Evolutionary conservation across 1,140 invertebrate species (phyloP).

Genomic region (Antheraea mylitta): DNA sequence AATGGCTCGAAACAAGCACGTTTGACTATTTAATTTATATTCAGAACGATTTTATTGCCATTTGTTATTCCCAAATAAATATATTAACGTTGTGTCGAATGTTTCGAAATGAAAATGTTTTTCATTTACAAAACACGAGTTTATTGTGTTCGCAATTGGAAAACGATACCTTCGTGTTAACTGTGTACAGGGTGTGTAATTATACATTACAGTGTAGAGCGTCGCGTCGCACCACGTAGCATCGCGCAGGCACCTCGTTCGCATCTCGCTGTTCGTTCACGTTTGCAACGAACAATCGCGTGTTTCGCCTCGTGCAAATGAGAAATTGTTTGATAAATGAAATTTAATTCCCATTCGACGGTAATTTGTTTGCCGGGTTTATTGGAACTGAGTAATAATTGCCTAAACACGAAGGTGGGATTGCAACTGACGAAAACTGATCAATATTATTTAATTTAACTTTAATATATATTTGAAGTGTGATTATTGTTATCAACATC

Average conservation of each 20-base stretch:
- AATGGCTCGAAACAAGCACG: too few relatives aligned
- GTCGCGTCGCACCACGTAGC: too few relatives aligned
- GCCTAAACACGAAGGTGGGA: not conserved
- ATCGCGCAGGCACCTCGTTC: not conserved
- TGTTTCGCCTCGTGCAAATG: not conserved
- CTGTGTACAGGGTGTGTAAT: not conserved
- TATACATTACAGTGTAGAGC: not conserved
- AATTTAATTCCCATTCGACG: not conserved
- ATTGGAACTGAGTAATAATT: conserved; percentile 3
- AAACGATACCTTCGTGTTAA: not conserved
- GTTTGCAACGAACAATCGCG: conserved; percentile 9
- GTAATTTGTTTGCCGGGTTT: conserved; percentile 10
- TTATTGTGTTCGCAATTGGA: not conserved
- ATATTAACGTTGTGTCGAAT: not conserved
- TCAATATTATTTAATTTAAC: not conserved
- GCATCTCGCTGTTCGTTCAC: not conserved
- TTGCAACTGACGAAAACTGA: not conserved
- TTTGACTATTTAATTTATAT: too few relatives aligned
- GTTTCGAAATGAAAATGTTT: not conserved
- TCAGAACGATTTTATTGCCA: too few relatives aligned
- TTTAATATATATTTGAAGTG: not conserved
- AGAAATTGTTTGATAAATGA: conserved; percentile 13
- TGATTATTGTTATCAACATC: too few relatives aligned
- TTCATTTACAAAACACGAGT: not conserved
- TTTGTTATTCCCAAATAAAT: too few relatives aligned